Conservation (phyloP, 2,797 vertebrate species). For the Neoniphon sammara region DNA sequence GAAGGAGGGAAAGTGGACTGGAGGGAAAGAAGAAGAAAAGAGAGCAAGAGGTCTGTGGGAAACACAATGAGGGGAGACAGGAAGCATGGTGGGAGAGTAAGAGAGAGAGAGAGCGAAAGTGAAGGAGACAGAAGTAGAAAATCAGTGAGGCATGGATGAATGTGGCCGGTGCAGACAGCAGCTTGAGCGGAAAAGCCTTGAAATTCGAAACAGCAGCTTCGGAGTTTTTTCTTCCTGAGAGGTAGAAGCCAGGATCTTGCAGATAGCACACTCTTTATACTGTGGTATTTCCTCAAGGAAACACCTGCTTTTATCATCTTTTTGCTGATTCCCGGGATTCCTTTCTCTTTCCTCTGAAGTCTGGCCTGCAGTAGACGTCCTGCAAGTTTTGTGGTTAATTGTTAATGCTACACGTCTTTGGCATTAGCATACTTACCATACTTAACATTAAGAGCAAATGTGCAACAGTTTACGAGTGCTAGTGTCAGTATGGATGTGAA, state of each 20-base stretch:
- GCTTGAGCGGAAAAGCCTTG: constrained; percentile 74
- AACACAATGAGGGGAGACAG: constrained; percentile 34
- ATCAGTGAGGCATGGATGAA: constrained; percentile 74
- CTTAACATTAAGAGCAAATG: neutral
- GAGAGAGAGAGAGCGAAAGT: constrained; percentile 46
- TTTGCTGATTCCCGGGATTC: constrained; percentile 71
- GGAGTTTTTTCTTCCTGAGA: constrained; percentile 67
- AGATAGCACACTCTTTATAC: constrained; percentile 73
- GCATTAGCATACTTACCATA: neutral
- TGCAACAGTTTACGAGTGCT: neutral
- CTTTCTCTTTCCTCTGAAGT: constrained; percentile 33
- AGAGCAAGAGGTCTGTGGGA: constrained; percentile 18
- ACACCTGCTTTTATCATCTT: constrained; percentile 78
- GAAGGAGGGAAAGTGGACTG: constrained; percentile 15
- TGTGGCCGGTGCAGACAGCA: constrained; percentile 69
- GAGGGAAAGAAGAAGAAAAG: constrained; percentile 6
- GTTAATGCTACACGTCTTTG: constrained; percentile 15
- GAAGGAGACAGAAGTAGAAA: constrained; percentile 69
- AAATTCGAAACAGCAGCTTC: constrained; percentile 76
- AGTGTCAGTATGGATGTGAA: too few species aligned
- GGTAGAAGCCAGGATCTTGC: constrained; percentile 57
- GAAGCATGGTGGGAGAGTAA: constrained; percentile 31
- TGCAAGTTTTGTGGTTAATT: constrained; percentile 7
- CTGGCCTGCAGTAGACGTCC: constrained; percentile 22
- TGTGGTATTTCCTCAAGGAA: constrained; percentile 83